These are phyloP conservation scores for Notarius quadriscutis DNA, from an alignment of 2,113 vertebrate genomes.

Conservation along the genomic window DNA sequence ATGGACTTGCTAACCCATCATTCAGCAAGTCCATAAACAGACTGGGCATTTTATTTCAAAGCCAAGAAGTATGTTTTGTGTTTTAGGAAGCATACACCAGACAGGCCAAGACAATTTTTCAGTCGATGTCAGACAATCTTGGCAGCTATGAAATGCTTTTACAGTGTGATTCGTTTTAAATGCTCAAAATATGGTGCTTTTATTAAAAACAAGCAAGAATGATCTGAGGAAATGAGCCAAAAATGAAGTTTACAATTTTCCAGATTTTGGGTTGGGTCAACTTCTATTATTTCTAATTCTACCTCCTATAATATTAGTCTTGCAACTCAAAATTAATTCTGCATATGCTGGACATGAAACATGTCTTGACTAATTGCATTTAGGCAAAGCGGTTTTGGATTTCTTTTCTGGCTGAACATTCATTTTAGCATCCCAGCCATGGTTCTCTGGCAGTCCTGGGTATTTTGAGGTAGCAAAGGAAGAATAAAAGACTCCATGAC, in stretches of 20 bases:
- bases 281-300: not conserved
- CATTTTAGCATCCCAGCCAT: not conserved
- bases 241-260: not conserved
- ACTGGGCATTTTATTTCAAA: constrained; percentile 5
- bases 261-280: not conserved
- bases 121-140: not conserved
- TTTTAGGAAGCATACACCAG: not conserved
- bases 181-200: not conserved
- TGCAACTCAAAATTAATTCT: not conserved
- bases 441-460: not conserved
- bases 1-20: not conserved
- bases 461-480: not conserved
- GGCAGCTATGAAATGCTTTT: not conserved
- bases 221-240: not conserved
- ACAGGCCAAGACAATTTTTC: not conserved
- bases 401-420: not conserved
- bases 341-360: not conserved
- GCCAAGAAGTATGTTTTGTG: not conserved
- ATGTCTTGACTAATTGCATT: not conserved
- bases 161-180: not conserved
- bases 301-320: not conserved
- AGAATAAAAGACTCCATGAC: not conserved
- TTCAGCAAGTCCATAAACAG: not conserved
- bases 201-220: not conserved
- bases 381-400: not conserved